Conservation (phyloP, 2,888 invertebrate species). For the Helobdella robusta region DNA sequence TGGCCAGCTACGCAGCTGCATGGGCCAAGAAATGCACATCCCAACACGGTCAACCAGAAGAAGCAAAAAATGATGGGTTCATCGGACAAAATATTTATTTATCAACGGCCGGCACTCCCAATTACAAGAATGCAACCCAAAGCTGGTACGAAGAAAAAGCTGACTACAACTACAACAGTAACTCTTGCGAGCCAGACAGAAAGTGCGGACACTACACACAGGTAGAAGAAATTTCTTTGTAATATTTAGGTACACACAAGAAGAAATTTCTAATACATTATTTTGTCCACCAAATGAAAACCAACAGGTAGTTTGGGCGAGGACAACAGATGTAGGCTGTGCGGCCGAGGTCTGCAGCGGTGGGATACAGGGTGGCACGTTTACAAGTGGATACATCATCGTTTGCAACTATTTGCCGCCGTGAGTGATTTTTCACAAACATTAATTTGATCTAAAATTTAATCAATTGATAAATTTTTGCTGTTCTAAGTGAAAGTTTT, state of each 20-base stretch:
- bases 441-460: too few species aligned
- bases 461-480: too few species aligned
- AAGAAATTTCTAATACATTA: background rate
- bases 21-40: too few species aligned
- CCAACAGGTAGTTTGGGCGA: slow-evolving; percentile 1
- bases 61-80: too few species aligned
- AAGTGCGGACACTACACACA: background rate
- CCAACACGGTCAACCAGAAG: too few species aligned
- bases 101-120: too few species aligned
- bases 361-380: background rate
- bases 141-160: slow-evolving; percentile 6
- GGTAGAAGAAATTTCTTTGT: background rate
- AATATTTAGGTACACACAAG: too few species aligned
- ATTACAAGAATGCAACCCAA: too few species aligned
- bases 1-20: too few species aligned
- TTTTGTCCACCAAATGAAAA: background rate
- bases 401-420: slow-evolving; percentile 8
- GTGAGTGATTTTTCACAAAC: too few species aligned
- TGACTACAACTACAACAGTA: background rate
- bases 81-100: too few species aligned
- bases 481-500: too few species aligned
- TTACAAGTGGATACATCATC: background rate
- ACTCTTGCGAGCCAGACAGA: background rate
- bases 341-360: background rate
- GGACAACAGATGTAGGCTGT: slow-evolving; percentile 4